A percentile compares a stretch with the other conserved stretches of the same genome.
These are phyloP conservation scores for Tuta absoluta DNA, from an alignment of 2,888 invertebrate species.

Conservation along the genomic window DNA sequence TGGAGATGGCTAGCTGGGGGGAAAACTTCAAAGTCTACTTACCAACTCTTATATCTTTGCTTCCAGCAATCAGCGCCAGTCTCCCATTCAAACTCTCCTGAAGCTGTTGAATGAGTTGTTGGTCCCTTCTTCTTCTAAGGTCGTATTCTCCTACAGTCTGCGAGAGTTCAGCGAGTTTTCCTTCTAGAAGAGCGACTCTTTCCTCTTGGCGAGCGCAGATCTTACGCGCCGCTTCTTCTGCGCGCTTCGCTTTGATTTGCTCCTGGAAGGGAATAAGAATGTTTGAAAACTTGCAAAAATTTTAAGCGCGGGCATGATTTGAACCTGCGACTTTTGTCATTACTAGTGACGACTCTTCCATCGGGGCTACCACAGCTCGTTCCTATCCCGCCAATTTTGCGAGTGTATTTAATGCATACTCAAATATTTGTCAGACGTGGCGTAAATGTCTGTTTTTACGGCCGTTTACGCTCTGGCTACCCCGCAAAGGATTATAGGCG, in stretches of 20 bases:
- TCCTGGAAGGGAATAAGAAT: slow-evolving; percentile 68
- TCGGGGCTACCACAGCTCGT: no score
- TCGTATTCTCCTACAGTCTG: slow-evolving; percentile 90
- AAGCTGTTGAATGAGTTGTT: slow-evolving; percentile 85
- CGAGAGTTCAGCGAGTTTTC: slow-evolving; percentile 88
- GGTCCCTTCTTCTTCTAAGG: slow-evolving; percentile 85
- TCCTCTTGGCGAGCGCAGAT: slow-evolving; percentile 87
- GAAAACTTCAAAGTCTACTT: neutral
- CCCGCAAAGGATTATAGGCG: no score
- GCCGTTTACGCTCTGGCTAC: no score
- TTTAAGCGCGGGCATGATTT: no score
- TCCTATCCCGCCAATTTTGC: no score
- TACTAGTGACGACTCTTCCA: no score
- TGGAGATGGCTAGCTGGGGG: no score
- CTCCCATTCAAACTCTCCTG: slow-evolving; percentile 73
- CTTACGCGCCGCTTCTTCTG: slow-evolving; percentile 86
- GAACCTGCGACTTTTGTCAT: no score
- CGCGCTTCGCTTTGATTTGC: slow-evolving; percentile 85
- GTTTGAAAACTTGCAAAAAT: neutral
- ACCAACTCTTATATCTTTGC: neutral
- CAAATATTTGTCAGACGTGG: no score
- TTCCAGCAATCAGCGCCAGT: slow-evolving; percentile 52
- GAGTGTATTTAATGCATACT: no score
- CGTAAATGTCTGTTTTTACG: no score
- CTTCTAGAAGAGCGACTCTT: slow-evolving; percentile 88